phyloP scores from a whole-genome alignment of 2,888 invertebrate genomes.

The Periphyllus acericola region DNA sequence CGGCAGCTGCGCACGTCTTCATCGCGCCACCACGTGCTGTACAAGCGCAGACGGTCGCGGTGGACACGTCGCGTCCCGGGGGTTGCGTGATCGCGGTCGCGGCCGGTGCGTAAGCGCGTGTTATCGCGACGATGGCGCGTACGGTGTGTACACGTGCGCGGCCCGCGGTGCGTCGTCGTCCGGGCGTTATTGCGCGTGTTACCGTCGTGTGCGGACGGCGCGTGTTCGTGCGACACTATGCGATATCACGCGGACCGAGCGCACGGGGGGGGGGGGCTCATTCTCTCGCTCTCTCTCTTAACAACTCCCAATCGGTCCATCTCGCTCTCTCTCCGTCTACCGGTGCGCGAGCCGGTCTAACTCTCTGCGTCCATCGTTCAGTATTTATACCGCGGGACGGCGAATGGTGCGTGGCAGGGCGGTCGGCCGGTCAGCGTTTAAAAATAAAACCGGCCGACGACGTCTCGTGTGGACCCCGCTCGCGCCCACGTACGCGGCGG shows the following conservation, averaged over 20 bases:
- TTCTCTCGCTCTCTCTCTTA: too few species aligned
- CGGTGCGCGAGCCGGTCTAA: too few species aligned
- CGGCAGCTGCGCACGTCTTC: background rate
- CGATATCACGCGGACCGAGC: background rate
- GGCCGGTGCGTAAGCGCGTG: background rate
- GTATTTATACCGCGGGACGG: background rate
- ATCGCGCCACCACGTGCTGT: background rate
- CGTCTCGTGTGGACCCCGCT: conserved; percentile 51
- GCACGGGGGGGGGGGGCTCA: too few species aligned
- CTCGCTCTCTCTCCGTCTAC: too few species aligned
- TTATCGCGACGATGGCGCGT: background rate
- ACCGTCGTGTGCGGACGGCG: background rate
- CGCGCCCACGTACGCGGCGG: background rate
- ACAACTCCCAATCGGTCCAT: too few species aligned
- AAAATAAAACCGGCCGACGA: conserved; percentile 54
- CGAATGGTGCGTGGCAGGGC: background rate
- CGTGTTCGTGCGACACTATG: background rate
- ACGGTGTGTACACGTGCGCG: too few species aligned
- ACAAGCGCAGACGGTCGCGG: background rate
- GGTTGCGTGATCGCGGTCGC: background rate
- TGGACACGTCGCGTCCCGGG: background rate
- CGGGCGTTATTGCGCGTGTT: too few species aligned
- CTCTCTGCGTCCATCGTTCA: too few species aligned
- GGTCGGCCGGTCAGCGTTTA: conserved; percentile 54
- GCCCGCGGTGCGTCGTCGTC: too few species aligned